phyloP scores from a whole-genome alignment of 37 sponge, comb jelly and placozoan species.

The Cladorhizidae sp. region DNA sequence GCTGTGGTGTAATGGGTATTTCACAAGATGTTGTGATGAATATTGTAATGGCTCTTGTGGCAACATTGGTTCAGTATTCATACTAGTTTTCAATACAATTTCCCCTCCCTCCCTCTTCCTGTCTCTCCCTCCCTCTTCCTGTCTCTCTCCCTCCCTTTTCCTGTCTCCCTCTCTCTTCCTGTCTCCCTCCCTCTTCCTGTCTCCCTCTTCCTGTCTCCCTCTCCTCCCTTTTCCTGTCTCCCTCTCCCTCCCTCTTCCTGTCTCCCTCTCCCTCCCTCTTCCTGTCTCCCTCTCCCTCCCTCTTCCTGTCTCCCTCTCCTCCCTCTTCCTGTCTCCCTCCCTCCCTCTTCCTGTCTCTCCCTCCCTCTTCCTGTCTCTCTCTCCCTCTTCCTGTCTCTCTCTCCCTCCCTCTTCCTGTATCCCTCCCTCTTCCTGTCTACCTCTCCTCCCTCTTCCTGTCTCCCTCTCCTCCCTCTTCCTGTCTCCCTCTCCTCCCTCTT shows the following conservation, averaged over 20 bases:
- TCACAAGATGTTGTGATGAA: no score
- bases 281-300: constrained; percentile 12
- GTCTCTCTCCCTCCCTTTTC: background rate
- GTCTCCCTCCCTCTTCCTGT: background rate
- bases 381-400: background rate
- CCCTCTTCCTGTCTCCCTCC: background rate
- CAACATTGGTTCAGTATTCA: no score
- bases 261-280: background rate
- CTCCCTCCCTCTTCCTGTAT: background rate
- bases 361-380: background rate
- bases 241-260: background rate
- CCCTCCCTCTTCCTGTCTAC: background rate
- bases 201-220: no score
- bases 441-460: constrained; percentile 1
- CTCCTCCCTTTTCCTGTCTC: background rate
- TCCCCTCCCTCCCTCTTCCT: no score
- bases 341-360: background rate
- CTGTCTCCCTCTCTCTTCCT: background rate
- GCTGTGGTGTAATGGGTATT: no score
- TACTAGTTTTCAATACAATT: no score
- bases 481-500: no score
- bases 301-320: no score
- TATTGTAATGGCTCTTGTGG: no score
- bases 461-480: no score
- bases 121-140: background rate